Evolutionary conservation across 2,797 vertebrate genomes (phyloP).

Genomic region (Esox masquinongy): DNA sequence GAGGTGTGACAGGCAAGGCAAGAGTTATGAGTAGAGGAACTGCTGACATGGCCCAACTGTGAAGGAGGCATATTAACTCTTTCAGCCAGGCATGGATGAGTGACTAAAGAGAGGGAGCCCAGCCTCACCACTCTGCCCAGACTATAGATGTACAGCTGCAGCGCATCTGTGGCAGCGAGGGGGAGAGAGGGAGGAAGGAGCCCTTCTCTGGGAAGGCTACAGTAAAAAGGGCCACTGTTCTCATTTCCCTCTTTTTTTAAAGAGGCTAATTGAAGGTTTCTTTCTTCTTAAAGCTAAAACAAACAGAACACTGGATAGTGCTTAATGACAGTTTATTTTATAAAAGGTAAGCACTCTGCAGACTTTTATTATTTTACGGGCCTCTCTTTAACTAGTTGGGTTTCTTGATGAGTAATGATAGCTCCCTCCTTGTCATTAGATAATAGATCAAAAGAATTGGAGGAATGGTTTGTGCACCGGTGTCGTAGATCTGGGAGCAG

Average conservation of each 20-base stretch:
- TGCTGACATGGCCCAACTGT: conserved; percentile 28
- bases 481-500: conserved; percentile 36
- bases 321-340: conserved; percentile 32
- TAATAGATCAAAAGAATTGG: conserved; percentile 36
- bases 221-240: conserved; percentile 38
- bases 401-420: conserved; percentile 42
- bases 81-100: conserved; percentile 37
- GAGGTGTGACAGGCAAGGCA: conserved; percentile 1
- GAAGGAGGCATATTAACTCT: conserved; percentile 21
- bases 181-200: conserved; percentile 15
- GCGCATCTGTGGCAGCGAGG: conserved; percentile 48
- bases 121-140: conserved; percentile 15
- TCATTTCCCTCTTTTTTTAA: conserved; percentile 19
- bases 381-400: conserved; percentile 9
- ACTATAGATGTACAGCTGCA: conserved; percentile 54
- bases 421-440: conserved; percentile 42
- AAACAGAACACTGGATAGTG: conserved; percentile 31
- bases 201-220: conserved; percentile 36
- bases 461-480: conserved; percentile 15
- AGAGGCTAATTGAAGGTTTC: conserved; percentile 43
- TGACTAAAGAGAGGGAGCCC: not conserved
- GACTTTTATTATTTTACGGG: conserved; percentile 35
- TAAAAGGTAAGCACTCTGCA: conserved; percentile 29
- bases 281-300: conserved; percentile 35
- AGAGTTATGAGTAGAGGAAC: conserved; percentile 10